phyloP scores from a whole-genome alignment of 2,113 vertebrate genomes.

The Pycnonotus jocosus region DNA sequence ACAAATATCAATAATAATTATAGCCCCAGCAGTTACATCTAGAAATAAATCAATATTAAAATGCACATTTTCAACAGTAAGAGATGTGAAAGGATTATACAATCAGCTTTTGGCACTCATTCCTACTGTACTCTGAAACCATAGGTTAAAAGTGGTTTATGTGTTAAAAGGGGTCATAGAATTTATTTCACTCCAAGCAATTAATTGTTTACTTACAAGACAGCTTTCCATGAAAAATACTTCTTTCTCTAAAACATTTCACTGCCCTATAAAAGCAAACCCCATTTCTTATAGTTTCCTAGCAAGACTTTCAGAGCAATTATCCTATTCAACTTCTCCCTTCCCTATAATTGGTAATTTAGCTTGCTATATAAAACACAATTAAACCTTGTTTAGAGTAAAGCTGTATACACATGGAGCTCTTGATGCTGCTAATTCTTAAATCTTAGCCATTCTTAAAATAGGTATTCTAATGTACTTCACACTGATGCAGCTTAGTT shows the following conservation, averaged over 20 bases:
- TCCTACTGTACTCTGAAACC: background rate
- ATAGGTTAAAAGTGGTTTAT: background rate
- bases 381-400: conserved; percentile 5
- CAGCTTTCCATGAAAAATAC: background rate
- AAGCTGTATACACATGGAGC: background rate
- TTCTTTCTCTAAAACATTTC: background rate
- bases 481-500: background rate
- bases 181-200: background rate
- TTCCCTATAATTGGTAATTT: conserved; percentile 28
- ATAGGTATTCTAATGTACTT: conserved; percentile 19
- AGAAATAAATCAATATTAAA: background rate
- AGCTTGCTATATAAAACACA: conserved; percentile 7
- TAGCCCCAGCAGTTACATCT: background rate
- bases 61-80: background rate
- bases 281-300: background rate
- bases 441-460: background rate
- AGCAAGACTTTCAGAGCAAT: conserved; percentile 16
- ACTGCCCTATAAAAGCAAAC: background rate
- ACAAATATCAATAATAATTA: background rate
- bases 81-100: background rate
- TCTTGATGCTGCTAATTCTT: background rate
- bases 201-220: background rate
- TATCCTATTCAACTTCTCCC: background rate
- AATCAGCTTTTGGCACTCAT: background rate
- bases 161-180: background rate